Evolutionary conservation across 1,140 invertebrate species (phyloP).

Genomic region (Geopemphigus sp.): DNA sequence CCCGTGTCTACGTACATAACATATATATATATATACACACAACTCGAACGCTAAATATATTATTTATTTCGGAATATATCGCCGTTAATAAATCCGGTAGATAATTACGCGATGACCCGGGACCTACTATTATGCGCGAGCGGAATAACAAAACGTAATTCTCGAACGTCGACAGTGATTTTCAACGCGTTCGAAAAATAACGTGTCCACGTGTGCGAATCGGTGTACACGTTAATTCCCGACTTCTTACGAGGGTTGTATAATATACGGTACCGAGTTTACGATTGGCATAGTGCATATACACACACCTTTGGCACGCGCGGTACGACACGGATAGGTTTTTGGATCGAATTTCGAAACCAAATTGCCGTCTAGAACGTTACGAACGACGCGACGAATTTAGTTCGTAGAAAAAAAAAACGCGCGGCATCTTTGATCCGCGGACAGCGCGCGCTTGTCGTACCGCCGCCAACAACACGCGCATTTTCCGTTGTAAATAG

Average conservation of each 20-base stretch:
- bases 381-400: neutral
- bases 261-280: too few species aligned
- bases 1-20: neutral
- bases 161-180: too few species aligned
- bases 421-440: conserved; percentile 7
- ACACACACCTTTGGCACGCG: too few species aligned
- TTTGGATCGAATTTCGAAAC: neutral
- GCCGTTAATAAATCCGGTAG: neutral
- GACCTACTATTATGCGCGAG: neutral
- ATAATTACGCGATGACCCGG: neutral
- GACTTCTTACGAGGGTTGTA: too few species aligned
- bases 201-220: too few species aligned
- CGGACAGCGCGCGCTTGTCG: too few species aligned
- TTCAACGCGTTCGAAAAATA: too few species aligned
- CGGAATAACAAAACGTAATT: neutral
- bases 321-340: too few species aligned
- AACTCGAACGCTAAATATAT: neutral
- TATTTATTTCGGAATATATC: neutral
- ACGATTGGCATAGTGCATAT: too few species aligned
- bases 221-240: too few species aligned
- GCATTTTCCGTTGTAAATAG: neutral
- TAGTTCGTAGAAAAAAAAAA: neutral
- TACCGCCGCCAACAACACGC: neutral
- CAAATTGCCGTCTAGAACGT: neutral
- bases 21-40: neutral